These are phyloP conservation scores for Lepidurus apus DNA, from an alignment of 1,140 invertebrate species.

Conservation along the genomic window DNA sequence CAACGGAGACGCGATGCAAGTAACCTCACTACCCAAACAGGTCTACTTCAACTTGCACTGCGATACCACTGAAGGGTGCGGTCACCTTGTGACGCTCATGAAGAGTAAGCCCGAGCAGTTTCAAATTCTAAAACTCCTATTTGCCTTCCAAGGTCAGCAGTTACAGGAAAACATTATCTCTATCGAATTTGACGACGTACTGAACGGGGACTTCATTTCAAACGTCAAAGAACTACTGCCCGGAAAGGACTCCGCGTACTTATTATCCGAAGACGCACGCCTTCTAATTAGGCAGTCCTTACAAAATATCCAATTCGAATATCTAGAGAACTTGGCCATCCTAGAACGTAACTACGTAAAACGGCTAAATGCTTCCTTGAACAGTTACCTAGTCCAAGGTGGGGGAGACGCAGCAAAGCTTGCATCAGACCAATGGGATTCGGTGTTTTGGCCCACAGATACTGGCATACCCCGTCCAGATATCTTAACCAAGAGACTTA, in stretches of 20 bases:
- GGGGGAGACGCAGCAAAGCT: too few relatives aligned
- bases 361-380: too few relatives aligned
- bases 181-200: neutral
- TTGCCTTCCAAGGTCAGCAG: neutral
- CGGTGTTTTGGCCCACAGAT: too few relatives aligned
- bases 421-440: too few relatives aligned
- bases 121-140: neutral
- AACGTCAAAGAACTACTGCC: neutral
- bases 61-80: neutral
- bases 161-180: neutral
- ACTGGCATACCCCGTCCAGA: too few relatives aligned
- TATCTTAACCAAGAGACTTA: too few relatives aligned
- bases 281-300: too few relatives aligned
- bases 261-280: too few relatives aligned
- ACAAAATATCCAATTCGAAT: too few relatives aligned
- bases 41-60: neutral
- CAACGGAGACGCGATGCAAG: neutral
- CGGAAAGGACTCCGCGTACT: neutral
- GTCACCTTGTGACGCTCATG: neutral
- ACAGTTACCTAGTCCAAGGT: too few relatives aligned
- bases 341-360: too few relatives aligned
- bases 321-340: too few relatives aligned
- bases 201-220: neutral
- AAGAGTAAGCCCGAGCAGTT: neutral
- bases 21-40: neutral